Percentiles rank a stretch among this genome's conserved stretches.
phyloP scores from a whole-genome alignment of 1,140 invertebrate species.

The Ylistrum balloti region DNA sequence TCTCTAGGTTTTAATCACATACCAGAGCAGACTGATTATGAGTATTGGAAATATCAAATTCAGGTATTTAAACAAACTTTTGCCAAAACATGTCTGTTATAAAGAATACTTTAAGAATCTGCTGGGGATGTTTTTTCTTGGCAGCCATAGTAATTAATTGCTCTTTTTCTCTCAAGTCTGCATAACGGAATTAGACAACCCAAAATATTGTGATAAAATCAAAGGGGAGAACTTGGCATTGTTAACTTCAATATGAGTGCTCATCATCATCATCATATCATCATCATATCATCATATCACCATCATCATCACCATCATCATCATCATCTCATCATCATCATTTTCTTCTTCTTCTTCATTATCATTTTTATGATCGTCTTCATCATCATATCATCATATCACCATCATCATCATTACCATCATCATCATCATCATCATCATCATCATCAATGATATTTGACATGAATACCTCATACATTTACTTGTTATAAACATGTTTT shows the following conservation, averaged over 20 bases:
- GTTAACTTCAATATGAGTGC: background rate
- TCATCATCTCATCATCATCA: background rate
- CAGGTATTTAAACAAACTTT: background rate
- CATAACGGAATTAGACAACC: background rate
- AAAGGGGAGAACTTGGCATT: background rate
- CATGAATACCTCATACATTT: conserved; percentile 24
- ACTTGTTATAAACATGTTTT: background rate
- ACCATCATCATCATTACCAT: background rate
- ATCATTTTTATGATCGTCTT: background rate
- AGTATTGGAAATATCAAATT: background rate
- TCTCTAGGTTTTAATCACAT: background rate
- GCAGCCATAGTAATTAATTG: background rate
- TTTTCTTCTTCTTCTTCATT: background rate
- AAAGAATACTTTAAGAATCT: background rate
- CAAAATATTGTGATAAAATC: background rate
- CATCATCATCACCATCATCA: background rate
- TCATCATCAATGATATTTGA: background rate
- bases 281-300: background rate
- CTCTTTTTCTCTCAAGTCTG: background rate
- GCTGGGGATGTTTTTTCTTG: background rate
- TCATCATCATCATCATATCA: background rate
- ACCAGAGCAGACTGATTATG: background rate
- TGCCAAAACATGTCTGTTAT: background rate
- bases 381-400: too few relatives aligned
- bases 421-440: background rate